Percentiles rank a stretch among this genome's conserved stretches.
phyloP scores from a whole-genome alignment of 2,797 vertebrate genomes.

The Kryptolebias ocellatus region DNA sequence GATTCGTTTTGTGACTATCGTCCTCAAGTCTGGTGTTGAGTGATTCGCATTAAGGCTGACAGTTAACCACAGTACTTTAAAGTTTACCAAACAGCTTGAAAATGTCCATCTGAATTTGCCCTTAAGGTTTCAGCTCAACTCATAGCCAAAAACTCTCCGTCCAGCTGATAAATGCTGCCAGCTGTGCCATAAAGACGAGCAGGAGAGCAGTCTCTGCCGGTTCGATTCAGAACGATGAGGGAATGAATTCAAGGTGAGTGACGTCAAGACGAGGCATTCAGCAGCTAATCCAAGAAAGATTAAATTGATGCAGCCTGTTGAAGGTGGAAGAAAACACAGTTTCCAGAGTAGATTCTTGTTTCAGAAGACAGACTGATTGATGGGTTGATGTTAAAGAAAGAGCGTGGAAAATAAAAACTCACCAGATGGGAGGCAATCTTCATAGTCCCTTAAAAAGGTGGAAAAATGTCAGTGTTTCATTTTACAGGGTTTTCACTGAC shows the following conservation, averaged over 20 bases:
- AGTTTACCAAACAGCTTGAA: constrained; percentile 16
- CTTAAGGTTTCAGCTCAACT: constrained; percentile 7
- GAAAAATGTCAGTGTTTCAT: not conserved
- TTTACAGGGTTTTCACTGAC: constrained; percentile 2
- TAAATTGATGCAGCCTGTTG: constrained; percentile 8
- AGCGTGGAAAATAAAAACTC: constrained; percentile 4
- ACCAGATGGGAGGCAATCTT: not conserved
- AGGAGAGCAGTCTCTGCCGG: constrained; percentile 29
- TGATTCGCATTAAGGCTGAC: not conserved
- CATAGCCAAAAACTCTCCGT: not conserved
- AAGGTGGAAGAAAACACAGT: constrained; percentile 17
- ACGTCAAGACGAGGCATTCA: constrained; percentile 39
- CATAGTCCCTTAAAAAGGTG: not conserved
- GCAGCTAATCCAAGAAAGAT: constrained; percentile 21
- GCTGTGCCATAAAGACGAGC: constrained; percentile 53
- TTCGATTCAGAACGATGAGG: constrained; percentile 48
- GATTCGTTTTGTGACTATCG: not conserved
- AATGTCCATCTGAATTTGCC: constrained; percentile 2
- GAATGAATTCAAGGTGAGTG: constrained; percentile 56
- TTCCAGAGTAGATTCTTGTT: constrained; percentile 18
- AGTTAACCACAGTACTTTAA: not conserved
- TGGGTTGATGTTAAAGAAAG: not conserved
- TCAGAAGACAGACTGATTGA: not conserved
- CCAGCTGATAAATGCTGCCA: constrained; percentile 56
- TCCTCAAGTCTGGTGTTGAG: not conserved